These are phyloP conservation scores for Columba janthina DNA, from an alignment of 2,113 vertebrate species.

Conservation along the genomic window DNA sequence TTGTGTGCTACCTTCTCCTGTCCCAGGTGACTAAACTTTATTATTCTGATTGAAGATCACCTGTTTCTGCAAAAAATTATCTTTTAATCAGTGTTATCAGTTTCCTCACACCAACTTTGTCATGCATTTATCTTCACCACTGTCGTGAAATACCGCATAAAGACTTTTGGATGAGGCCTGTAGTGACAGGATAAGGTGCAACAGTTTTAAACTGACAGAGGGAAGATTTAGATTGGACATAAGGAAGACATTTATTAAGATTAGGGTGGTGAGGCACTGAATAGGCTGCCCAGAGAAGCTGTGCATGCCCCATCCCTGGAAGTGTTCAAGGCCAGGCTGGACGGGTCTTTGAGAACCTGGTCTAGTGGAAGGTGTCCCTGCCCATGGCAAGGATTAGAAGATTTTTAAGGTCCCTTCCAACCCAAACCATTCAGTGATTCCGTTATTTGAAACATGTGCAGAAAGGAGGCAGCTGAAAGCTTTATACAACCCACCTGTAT, in stretches of 20 bases:
- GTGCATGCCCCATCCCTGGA: background rate
- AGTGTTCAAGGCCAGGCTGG: background rate
- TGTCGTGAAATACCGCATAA: background rate
- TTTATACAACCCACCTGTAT: background rate
- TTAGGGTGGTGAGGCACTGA: background rate
- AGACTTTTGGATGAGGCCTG: background rate
- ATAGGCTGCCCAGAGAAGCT: background rate
- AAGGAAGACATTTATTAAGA: fast-evolving
- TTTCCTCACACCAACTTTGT: background rate
- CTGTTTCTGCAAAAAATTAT: background rate
- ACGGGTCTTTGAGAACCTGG: background rate
- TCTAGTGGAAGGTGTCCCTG: background rate
- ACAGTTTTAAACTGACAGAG: background rate
- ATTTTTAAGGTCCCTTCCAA: background rate
- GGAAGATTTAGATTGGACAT: background rate
- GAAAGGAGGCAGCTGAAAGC: background rate
- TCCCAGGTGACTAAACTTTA: background rate
- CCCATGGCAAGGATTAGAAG: too few species aligned
- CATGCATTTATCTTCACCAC: background rate
- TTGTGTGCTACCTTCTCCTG: background rate
- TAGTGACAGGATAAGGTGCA: background rate
- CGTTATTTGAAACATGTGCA: background rate
- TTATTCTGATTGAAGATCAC: background rate
- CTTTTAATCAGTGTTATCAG: background rate
- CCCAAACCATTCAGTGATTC: background rate